phyloP scores from a whole-genome alignment of 2,113 vertebrate genomes.

The Oriolus oriolus region DNA sequence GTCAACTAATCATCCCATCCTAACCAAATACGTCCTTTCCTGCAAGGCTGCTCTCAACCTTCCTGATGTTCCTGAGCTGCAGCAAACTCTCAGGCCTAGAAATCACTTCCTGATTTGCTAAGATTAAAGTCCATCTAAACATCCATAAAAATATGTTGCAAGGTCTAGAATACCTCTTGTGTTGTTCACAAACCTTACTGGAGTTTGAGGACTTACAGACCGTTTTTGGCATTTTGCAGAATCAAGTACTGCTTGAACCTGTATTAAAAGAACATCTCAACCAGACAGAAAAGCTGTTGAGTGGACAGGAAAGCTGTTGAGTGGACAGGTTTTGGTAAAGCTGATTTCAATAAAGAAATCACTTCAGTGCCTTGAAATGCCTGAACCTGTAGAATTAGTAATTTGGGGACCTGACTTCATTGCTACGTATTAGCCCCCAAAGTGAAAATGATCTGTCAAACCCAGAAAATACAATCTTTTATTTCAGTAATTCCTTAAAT shows the following conservation, averaged over 20 bases:
- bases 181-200: fast-evolving
- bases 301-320: background rate
- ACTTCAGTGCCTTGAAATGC: background rate
- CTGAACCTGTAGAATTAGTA: background rate
- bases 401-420: background rate
- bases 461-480: background rate
- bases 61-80: fast-evolving
- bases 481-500: background rate
- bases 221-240: background rate
- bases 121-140: background rate
- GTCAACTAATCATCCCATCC: background rate
- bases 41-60: background rate
- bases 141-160: background rate
- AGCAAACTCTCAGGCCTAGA: background rate
- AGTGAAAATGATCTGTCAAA: background rate
- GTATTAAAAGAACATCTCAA: background rate
- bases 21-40: background rate
- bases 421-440: background rate
- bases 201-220: background rate
- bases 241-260: background rate
- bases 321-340: background rate
- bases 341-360: background rate
- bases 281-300: background rate
- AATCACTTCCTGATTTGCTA: background rate
- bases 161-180: background rate